Evolutionary conservation across 1,140 invertebrate species (phyloP), one percentile per base, ranked within the genome.

Genomic region (Achroia grisella): DNA sequence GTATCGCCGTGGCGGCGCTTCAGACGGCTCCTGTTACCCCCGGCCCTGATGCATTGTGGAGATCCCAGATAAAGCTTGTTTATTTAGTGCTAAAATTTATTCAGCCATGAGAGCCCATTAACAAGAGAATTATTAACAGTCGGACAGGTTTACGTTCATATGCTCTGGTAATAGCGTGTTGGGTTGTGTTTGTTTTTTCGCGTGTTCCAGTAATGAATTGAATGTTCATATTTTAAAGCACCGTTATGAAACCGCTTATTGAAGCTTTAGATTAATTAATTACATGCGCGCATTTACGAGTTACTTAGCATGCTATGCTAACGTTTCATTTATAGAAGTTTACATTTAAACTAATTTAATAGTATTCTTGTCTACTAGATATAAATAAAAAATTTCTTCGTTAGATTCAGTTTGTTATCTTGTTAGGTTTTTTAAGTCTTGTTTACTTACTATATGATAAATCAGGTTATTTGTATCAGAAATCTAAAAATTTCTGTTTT

Each of bases 1-100:
- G 71, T 82, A 84, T 84, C 78, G 62, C 44, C 47, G 55, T 46
- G 45, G 71, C 79, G 77, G 77, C 76, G 71, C 74, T 80, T 78
- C 71, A 78, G 78, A 71, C 76, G 72, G 75, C 71, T 64, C 58
- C 75, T 67, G 66, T 63, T 71, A 59, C 73, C 61, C 75, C 63
- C 69, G 48, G 53, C 65, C 62, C 60, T 62, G 62, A 59, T 67
- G 71, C 66, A 73, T 82, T 76, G 70, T 78, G 66, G 51, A 70
- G 76, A 84, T 81, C 61, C 52, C 56, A 53, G 80, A 84, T 84
- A 84, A 78, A 53, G 44, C 68, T 71, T 73, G 77, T 79, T 83
- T 83, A 79, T 79, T 84, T 80, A 80, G 65, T 64, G 69, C 75
- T 74, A 66, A 77, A 79, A 72, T 78, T 69, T 78, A 79, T 79